These are phyloP conservation scores for Chrysina gloriosa DNA, from an alignment of 2,888 invertebrate genomes.

Conservation along the genomic window DNA sequence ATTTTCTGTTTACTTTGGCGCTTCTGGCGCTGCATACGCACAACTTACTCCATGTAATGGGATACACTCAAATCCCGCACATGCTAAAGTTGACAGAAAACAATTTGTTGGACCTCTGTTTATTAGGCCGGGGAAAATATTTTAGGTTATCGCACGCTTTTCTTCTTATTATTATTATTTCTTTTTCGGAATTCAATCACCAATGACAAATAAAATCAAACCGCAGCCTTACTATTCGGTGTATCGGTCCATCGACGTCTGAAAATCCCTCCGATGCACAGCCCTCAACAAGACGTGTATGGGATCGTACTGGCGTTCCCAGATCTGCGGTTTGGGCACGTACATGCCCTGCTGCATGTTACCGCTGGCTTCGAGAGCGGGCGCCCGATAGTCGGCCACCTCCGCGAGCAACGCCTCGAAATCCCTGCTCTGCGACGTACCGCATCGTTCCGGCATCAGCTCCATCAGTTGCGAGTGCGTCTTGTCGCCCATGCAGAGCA, in stretches of 20 bases:
- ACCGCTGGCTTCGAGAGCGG: slow-evolving; percentile 84
- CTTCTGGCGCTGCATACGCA: no score
- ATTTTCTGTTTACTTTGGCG: no score
- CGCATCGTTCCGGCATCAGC: slow-evolving; percentile 94
- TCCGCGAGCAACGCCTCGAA: slow-evolving; percentile 88
- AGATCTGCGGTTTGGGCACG: slow-evolving; percentile 86
- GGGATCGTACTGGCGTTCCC: slow-evolving; percentile 95
- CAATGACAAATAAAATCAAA: not conserved
- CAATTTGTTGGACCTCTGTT: no score
- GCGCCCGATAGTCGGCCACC: slow-evolving; percentile 74
- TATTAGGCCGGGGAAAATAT: no score
- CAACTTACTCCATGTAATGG: no score
- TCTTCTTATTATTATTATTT: no score
- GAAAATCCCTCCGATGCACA: slow-evolving; percentile 92
- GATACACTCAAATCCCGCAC: no score
- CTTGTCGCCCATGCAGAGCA: slow-evolving; percentile 93
- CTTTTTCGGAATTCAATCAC: not conserved
- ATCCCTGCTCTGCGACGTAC: slow-evolving; percentile 89
- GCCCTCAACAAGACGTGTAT: slow-evolving; percentile 91
- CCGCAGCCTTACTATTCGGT: slow-evolving; percentile 76
- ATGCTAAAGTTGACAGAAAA: no score
- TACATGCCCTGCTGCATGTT: slow-evolving; percentile 87
- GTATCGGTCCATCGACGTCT: slow-evolving; percentile 93
- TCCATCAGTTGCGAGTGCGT: slow-evolving; percentile 96
- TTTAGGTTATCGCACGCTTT: no score